Evolutionary conservation across 1,140 invertebrate genomes (phyloP).

Genomic region (Drosophila watanabei): DNA sequence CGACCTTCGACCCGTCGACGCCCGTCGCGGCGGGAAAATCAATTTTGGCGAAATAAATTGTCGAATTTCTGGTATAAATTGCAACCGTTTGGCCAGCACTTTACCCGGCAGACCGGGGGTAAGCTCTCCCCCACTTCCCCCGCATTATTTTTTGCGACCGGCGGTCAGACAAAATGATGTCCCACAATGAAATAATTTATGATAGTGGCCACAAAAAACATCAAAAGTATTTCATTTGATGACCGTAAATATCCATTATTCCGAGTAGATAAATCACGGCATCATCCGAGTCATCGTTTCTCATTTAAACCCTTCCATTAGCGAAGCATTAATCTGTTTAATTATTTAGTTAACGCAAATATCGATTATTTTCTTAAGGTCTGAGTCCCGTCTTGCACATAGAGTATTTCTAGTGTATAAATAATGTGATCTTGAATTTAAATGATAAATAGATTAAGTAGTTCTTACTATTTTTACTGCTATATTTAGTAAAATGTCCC

Average conservation of each 20-base stretch:
- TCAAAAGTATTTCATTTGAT: conserved; percentile 23
- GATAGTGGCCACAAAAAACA: conserved; percentile 18
- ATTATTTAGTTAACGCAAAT: conserved; percentile 42
- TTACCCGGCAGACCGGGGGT: conserved; percentile 15
- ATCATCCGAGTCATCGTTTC: conserved; percentile 49
- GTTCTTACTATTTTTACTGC: too few species aligned
- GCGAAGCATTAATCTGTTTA: conserved; percentile 50
- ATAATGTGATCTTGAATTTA: neutral
- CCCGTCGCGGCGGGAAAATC: conserved; percentile 54
- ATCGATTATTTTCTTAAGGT: conserved; percentile 17
- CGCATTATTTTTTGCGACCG: conserved; percentile 6
- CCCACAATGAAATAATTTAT: conserved; percentile 45
- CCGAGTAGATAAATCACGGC: conserved; percentile 48
- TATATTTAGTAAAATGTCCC: neutral
- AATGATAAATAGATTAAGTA: too few species aligned
- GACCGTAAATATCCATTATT: conserved; percentile 40
- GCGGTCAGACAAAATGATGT: conserved; percentile 45
- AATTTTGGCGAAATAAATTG: conserved; percentile 79
- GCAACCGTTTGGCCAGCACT: conserved; percentile 60
- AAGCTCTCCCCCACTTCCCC: neutral
- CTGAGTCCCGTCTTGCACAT: neutral
- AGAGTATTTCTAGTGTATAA: neutral
- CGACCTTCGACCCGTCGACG: neutral
- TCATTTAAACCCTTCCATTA: conserved; percentile 44
- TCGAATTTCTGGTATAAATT: conserved; percentile 79